A percentile compares a stretch with the other conserved stretches of the same genome.
phyloP scores from a whole-genome alignment of 2,888 invertebrate genomes.

The Hermaeophaga mercurialis region DNA sequence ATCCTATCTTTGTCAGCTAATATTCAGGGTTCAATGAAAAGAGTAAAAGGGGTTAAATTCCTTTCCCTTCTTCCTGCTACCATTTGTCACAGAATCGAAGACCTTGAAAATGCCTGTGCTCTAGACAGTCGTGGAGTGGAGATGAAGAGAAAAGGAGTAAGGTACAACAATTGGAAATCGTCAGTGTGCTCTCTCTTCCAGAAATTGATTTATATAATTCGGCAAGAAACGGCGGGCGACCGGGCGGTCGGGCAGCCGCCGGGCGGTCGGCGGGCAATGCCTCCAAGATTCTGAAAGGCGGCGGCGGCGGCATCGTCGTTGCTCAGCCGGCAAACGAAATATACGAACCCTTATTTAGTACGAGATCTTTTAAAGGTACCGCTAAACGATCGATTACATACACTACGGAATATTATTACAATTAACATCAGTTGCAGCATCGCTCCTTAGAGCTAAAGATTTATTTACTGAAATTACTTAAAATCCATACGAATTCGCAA shows the following conservation, averaged over 20 bases:
- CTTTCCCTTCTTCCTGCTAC: constrained; percentile 1
- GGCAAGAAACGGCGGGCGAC: constrained; percentile 30
- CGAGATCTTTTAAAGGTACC: background rate
- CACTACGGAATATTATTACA: too few species aligned
- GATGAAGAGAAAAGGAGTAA: background rate
- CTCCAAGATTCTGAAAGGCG: constrained; percentile 17
- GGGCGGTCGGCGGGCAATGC: constrained; percentile 19
- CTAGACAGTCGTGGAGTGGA: constrained; percentile 8
- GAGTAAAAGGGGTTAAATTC: constrained; percentile 17
- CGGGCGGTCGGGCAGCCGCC: constrained; percentile 25
- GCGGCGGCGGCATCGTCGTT: background rate
- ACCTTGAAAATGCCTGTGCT: constrained; percentile 29
- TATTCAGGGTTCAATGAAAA: constrained; percentile 7
- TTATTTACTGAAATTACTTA: too few species aligned
- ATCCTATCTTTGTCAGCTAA: background rate
- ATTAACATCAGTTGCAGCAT: too few species aligned
- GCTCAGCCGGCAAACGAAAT: constrained; percentile 4
- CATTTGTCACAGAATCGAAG: constrained; percentile 17
- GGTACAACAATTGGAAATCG: constrained; percentile 26
- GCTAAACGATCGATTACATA: background rate
- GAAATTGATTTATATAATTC: constrained; percentile 44
- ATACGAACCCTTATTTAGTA: background rate
- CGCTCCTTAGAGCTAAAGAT: too few species aligned
- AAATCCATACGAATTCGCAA: too few species aligned
- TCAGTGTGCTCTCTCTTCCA: constrained; percentile 29